Evolutionary conservation across 2,888 invertebrate species (phyloP).

Genomic region (Sisyra terminalis): DNA sequence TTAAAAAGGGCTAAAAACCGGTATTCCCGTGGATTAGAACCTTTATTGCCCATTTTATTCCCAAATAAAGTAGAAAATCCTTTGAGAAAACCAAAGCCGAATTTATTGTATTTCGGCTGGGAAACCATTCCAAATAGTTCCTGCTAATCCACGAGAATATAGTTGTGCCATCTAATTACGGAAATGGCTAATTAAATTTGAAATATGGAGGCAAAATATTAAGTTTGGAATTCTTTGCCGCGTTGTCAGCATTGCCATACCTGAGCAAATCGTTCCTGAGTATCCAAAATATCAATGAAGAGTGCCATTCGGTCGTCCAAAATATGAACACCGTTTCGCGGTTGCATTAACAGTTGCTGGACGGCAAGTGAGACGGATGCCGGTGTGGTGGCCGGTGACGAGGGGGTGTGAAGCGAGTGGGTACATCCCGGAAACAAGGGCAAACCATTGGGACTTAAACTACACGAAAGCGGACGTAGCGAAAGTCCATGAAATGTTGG

Average conservation of each 20-base stretch:
- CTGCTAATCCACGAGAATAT: no score
- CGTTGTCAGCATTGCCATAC: constrained; percentile 34
- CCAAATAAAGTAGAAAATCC: no score
- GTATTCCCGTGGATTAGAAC: no score
- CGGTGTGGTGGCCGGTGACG: constrained; percentile 29
- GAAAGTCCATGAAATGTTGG: constrained; percentile 46
- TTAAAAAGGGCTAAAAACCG: no score
- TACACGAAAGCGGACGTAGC: constrained; percentile 26
- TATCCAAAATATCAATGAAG: constrained; percentile 67
- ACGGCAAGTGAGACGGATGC: constrained; percentile 53
- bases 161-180: no score
- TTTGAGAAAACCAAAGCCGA: no score
- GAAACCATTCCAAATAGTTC: no score
- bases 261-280: constrained; percentile 69
- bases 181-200: no score
- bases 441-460: constrained; percentile 26
- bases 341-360: constrained; percentile 47
- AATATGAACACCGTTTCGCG: constrained; percentile 57
- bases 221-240: no score
- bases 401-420: constrained; percentile 23
- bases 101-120: no score
- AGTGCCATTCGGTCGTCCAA: constrained; percentile 62
- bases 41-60: no score
- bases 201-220: no score
- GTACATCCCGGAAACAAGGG: constrained; percentile 29